Percentiles rank a stretch among this genome's conserved stretches.
These are phyloP conservation scores for Nicator chloris DNA, from an alignment of 2,113 vertebrate species.

Conservation along the genomic window DNA sequence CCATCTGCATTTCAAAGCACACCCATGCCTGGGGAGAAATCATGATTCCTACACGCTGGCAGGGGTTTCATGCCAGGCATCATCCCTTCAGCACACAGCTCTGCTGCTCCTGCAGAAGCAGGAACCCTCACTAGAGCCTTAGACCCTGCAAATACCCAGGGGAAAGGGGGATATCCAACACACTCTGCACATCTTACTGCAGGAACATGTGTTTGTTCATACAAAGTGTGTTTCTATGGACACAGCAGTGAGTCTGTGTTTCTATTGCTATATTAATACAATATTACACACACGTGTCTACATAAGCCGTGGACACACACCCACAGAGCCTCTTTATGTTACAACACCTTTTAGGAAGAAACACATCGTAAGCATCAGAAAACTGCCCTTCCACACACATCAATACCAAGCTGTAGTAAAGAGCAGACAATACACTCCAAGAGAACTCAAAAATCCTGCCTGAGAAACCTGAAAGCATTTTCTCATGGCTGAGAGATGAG, in stretches of 20 bases:
- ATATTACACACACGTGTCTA: too few species aligned
- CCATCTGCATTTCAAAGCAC: not conserved
- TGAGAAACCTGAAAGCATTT: not conserved
- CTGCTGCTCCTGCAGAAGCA: not conserved
- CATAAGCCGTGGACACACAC: not conserved
- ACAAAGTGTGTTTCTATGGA: not conserved
- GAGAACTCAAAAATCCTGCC: not conserved
- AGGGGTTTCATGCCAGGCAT: not conserved
- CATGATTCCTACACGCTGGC: not conserved
- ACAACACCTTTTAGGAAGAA: not conserved
- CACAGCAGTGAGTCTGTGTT: not conserved
- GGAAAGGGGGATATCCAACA: not conserved
- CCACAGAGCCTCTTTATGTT: accelerated
- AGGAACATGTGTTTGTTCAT: not conserved
- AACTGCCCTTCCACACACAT: not conserved
- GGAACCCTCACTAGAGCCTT: not conserved
- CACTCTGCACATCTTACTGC: not conserved
- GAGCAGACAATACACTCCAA: not conserved
- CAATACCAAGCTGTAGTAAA: not conserved
- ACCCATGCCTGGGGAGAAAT: not conserved
- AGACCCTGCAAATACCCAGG: not conserved
- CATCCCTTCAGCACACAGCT: not conserved
- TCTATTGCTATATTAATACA: not conserved
- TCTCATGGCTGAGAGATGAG: not conserved
- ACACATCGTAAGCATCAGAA: not conserved